Evolutionary conservation across 2,888 invertebrate species (phyloP).

Genomic region (Eilema depressum): DNA sequence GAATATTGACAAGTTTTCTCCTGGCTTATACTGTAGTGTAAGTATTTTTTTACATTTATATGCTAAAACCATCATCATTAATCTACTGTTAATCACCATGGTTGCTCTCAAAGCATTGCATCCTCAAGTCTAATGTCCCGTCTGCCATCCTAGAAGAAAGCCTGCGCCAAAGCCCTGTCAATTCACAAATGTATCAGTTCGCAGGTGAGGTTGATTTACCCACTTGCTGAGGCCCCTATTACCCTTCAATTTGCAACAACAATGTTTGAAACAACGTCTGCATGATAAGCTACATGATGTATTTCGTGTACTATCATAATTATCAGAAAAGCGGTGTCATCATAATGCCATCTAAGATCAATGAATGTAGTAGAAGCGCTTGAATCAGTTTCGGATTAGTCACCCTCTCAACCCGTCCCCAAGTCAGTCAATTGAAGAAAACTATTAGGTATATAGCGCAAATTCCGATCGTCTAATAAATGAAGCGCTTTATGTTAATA

Average conservation of each 20-base stretch:
- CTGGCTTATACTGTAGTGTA: constrained; percentile 64
- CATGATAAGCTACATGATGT: not conserved
- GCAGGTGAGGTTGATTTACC: not conserved
- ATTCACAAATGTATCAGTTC: no score
- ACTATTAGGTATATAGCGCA: not conserved
- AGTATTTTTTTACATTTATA: constrained; percentile 47
- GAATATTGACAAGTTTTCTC: constrained; percentile 58
- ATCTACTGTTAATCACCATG: no score
- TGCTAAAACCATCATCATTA: not conserved
- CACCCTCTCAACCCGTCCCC: not conserved
- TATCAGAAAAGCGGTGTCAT: not conserved
- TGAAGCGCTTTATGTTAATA: not conserved
- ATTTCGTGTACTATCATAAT: not conserved
- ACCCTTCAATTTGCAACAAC: no score
- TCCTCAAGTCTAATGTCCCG: no score
- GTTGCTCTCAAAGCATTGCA: no score
- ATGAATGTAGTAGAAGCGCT: not conserved
- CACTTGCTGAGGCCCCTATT: not conserved
- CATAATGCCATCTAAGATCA: not conserved
- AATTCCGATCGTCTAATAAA: not conserved
- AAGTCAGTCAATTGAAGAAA: not conserved
- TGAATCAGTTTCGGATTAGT: not conserved
- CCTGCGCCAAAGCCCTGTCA: no score
- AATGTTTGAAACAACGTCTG: no score
- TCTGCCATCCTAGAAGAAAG: no score